These are phyloP conservation scores for Telmatherina bonti DNA, from an alignment of 2,797 vertebrate species.

Conservation along the genomic window DNA sequence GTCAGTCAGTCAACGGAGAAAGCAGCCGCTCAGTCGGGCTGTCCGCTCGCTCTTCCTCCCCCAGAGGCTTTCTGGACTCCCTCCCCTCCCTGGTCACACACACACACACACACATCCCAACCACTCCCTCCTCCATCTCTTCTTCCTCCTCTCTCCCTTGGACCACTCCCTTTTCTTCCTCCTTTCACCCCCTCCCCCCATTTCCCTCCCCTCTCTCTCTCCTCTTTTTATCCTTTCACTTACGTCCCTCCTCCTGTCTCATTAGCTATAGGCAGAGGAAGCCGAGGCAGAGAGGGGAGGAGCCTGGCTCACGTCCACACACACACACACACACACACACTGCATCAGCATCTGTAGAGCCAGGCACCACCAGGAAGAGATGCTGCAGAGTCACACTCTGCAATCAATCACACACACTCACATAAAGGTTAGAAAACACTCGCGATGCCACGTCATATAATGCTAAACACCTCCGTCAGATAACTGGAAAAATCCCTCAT, in stretches of 20 bases:
- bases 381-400: conserved; percentile 53
- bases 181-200: conserved; percentile 11
- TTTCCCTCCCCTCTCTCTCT: neutral
- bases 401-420: conserved; percentile 47
- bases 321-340: conserved; percentile 38
- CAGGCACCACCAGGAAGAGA: conserved; percentile 81
- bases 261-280: conserved; percentile 51
- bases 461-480: no score
- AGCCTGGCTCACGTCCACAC: conserved; percentile 52
- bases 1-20: conserved; percentile 28
- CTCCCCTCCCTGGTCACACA: conserved; percentile 48
- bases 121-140: conserved; percentile 44
- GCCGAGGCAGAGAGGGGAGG: conserved; percentile 50
- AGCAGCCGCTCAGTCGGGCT: conserved; percentile 54
- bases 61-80: conserved; percentile 45
- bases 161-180: conserved; percentile 37
- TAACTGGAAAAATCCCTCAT: no score
- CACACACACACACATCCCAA: conserved; percentile 22
- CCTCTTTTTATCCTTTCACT: conserved; percentile 5
- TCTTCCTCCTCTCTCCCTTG: conserved; percentile 29
- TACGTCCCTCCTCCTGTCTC: conserved; percentile 26
- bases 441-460: no score
- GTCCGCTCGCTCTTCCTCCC: conserved; percentile 44
- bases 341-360: conserved; percentile 65
- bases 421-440: conserved; percentile 10